Evolutionary conservation across 1,140 invertebrate genomes (phyloP).

Genomic region (Cydia pomonella): DNA sequence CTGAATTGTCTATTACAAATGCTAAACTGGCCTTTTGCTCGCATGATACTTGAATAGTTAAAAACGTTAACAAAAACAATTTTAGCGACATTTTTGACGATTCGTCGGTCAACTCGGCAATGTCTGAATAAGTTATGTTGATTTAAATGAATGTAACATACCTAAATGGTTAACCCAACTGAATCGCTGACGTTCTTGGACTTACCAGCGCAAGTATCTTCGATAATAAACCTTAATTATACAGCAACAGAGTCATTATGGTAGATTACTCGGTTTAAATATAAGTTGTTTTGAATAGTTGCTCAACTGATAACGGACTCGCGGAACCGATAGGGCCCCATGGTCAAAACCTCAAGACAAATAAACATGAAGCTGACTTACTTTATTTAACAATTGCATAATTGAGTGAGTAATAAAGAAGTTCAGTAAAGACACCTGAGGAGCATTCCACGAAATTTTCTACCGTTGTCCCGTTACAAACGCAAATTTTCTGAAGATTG

Average conservation of each 20-base stretch:
- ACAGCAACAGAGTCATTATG: background rate
- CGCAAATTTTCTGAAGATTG: too few species aligned
- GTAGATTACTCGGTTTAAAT: background rate
- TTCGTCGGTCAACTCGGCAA: background rate
- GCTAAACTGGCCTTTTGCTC: background rate
- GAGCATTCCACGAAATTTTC: too few species aligned
- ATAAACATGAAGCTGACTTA: too few species aligned
- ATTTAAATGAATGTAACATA: background rate
- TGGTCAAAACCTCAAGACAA: background rate
- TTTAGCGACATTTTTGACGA: background rate
- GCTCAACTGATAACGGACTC: conserved; percentile 3
- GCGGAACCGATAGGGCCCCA: conserved; percentile 5
- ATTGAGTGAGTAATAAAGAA: too few species aligned
- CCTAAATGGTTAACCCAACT: background rate
- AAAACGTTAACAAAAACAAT: background rate
- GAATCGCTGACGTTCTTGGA: conserved; percentile 7
- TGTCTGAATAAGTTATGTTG: background rate
- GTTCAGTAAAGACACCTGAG: too few species aligned
- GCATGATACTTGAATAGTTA: background rate
- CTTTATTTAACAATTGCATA: too few species aligned
- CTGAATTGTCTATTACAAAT: conserved; percentile 7
- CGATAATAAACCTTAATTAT: background rate
- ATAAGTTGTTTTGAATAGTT: background rate
- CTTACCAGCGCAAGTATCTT: background rate
- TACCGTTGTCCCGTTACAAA: too few species aligned